Evolutionary conservation across 1,140 invertebrate species (phyloP).

Genomic region (Melitaea cinxia): DNA sequence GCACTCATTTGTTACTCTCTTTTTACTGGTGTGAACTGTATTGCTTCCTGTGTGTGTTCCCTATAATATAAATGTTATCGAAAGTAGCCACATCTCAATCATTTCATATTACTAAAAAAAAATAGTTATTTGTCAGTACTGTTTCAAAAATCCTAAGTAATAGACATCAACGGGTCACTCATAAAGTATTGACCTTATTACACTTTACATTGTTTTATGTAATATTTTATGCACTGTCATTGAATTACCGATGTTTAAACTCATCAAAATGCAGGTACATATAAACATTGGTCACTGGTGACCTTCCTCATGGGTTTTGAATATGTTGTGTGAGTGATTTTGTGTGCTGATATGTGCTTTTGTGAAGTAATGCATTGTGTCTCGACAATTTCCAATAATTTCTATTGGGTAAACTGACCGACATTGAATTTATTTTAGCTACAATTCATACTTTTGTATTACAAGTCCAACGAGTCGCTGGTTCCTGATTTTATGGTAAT

Average conservation of each 20-base stretch:
- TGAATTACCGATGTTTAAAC: conserved; percentile 45
- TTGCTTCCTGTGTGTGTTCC: conserved; percentile 75
- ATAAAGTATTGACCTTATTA: conserved; percentile 42
- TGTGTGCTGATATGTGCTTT: conserved; percentile 54
- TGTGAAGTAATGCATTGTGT: conserved; percentile 46
- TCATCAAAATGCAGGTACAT: conserved; percentile 37
- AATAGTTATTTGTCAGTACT: conserved; percentile 27
- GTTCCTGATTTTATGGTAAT: conserved; percentile 55
- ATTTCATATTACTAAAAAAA: conserved; percentile 38
- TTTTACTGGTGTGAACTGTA: conserved; percentile 60
- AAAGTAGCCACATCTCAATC: conserved; percentile 43
- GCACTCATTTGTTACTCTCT: conserved; percentile 62
- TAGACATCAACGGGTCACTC: conserved; percentile 60
- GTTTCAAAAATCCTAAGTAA: conserved; percentile 45
- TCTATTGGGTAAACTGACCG: conserved; percentile 50
- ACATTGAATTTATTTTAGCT: conserved; percentile 65
- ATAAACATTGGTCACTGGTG: conserved; percentile 40
- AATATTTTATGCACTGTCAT: conserved; percentile 56
- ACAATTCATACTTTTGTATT: conserved; percentile 53
- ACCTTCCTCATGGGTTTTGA: conserved; percentile 54
- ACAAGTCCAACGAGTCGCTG: conserved; percentile 45
- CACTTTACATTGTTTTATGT: conserved; percentile 41
- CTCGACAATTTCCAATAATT: conserved; percentile 31
- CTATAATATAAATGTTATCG: conserved; percentile 61
- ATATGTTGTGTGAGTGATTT: conserved; percentile 46